Evolutionary conservation across 2,888 invertebrate species (phyloP).

Genomic region (Aporophyla lueneburgensis): DNA sequence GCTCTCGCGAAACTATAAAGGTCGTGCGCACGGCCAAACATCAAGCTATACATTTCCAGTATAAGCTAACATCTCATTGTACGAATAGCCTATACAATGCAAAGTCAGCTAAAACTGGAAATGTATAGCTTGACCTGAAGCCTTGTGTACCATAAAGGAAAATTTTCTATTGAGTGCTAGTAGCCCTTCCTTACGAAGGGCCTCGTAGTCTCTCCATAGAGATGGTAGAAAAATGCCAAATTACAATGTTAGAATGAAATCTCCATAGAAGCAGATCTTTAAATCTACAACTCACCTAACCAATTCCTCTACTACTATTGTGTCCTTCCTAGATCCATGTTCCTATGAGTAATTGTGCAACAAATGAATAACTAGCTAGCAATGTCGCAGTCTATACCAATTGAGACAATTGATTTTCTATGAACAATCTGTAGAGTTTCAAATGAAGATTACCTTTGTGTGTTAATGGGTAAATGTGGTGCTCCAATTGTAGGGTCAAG

Average conservation of each 20-base stretch:
- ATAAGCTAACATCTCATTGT: no score
- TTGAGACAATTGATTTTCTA: slow-evolving; percentile 79
- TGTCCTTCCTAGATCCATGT: slow-evolving; percentile 53
- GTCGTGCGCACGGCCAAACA: no score
- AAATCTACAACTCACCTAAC: not conserved
- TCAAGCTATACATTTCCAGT: no score
- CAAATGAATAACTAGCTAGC: slow-evolving; percentile 43
- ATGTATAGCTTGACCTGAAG: no score
- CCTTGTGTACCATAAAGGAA: no score
- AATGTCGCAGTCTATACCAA: slow-evolving; percentile 67
- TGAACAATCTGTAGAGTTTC: slow-evolving; percentile 68
- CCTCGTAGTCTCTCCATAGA: not conserved
- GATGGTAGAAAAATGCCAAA: not conserved
- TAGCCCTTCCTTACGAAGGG: not conserved
- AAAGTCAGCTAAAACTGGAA: no score
- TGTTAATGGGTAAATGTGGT: slow-evolving; percentile 68
- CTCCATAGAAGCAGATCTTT: not conserved
- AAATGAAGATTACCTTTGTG: slow-evolving; percentile 59
- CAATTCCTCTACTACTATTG: not conserved
- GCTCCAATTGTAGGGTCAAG: slow-evolving; percentile 40
- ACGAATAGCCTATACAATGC: no score
- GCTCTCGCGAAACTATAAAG: no score
- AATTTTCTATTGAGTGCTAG: no score
- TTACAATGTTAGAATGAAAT: not conserved
- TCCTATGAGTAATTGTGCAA: slow-evolving; percentile 56